Evolutionary conservation across 2,113 vertebrate species (phyloP).

Genomic region (Calypte anna): DNA sequence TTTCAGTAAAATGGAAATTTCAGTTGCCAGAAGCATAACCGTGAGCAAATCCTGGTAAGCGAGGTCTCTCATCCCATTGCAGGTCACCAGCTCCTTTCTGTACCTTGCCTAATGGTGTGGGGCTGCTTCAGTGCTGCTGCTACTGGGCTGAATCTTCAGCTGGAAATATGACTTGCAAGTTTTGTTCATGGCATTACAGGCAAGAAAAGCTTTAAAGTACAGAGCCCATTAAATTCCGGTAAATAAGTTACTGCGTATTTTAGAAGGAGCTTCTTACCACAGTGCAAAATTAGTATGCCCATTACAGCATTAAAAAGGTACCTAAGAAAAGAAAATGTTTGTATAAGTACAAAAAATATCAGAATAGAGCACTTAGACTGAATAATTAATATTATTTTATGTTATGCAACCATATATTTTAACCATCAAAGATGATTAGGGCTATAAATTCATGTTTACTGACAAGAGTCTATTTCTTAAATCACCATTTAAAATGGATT

Average conservation of each 20-base stretch:
- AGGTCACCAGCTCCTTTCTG: not conserved
- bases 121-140: not conserved
- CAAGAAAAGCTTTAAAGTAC: not conserved
- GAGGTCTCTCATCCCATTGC: not conserved
- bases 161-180: not conserved
- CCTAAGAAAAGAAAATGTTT: slow-evolving; percentile 55
- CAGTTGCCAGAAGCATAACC: slow-evolving; percentile 24
- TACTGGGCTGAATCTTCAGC: not conserved
- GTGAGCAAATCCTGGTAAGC: not conserved
- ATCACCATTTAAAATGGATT: slow-evolving; percentile 49
- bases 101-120: not conserved
- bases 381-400: slow-evolving; percentile 51
- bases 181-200: not conserved
- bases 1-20: slow-evolving; percentile 38
- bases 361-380: slow-evolving; percentile 35
- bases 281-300: slow-evolving; percentile 2
- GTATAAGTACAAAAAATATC: slow-evolving; percentile 34
- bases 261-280: slow-evolving; percentile 15
- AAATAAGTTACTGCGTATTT: slow-evolving; percentile 1
- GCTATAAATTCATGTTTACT: slow-evolving; percentile 50
- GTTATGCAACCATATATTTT: slow-evolving; percentile 23
- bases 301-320: slow-evolving; percentile 35
- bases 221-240: not conserved
- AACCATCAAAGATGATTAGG: not conserved
- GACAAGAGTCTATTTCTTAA: slow-evolving; percentile 28